Base-by-base conservation (phyloP, 2,888 invertebrate genomes). In the Auanema freiburgensis region DNA sequence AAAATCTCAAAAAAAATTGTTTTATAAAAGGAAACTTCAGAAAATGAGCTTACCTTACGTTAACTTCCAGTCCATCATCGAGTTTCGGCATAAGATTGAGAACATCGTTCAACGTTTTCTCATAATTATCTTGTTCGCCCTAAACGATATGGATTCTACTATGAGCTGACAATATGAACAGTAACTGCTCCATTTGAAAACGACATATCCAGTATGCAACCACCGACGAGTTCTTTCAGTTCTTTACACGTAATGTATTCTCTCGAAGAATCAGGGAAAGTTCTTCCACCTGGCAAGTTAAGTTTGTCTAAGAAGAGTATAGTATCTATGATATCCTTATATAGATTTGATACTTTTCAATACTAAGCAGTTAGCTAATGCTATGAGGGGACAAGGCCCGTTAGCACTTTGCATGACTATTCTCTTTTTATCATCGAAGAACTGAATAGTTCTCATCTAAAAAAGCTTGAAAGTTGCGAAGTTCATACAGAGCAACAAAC, bases 381-480 rank as follows among this genome's bases (percentile, higher is more conserved):
- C 87, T 50, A 88, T 84, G 25, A 88, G 80, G 1, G 88, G 88
- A 80, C 88, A 88, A 0, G 88, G 88, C 8, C 88, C 88, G 84
- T 88, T 88, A 66, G 85, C 85, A 79, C 88, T 88, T 80, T 88
- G 88, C 1, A 87, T 87, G 12, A 88, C 84, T 59, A 88, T 86
- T 12, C 86, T 86, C 44, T 84, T 80, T 65, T 84, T 84, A 10
- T 72, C 72, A 14, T 62, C 61, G 46, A 76, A 77, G 25, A 81
- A 87, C 42, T 81, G 79, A 16, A 88, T 85, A 86, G 86, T 86
- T 77, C 88, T 88, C 5, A 88, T 81, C 70, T 87, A 85, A 60
- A 74, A 69, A 57, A 33, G n/a, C 18, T 16, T 10, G 24, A 52
- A 8, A 52, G 46, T 21, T 12, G 43, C 21, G 4, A 46, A 10